Conservation (phyloP, 2,113 vertebrate species). For the Aspidoscelis tigris region DNA sequence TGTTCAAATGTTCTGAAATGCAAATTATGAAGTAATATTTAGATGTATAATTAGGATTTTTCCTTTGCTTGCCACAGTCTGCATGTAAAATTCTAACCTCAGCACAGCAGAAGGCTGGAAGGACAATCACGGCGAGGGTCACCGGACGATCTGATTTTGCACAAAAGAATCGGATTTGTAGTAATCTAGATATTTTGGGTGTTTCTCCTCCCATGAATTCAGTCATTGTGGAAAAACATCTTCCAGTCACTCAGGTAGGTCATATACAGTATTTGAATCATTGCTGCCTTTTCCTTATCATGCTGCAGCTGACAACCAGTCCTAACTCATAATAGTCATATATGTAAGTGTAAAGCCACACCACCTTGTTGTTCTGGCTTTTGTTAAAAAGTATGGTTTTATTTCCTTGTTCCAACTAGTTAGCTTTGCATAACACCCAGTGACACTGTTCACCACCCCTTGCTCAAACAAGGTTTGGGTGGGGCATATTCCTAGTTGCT, state of each 20-base stretch:
- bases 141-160: conserved; percentile 80
- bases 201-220: conserved; percentile 91
- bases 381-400: no score
- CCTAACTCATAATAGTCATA: no score
- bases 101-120: conserved; percentile 89
- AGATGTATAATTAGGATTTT: conserved; percentile 21
- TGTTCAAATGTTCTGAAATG: not conserved
- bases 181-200: conserved; percentile 84
- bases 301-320: not conserved
- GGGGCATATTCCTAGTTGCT: no score
- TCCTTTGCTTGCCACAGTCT: conserved; percentile 71
- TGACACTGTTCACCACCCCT: no score
- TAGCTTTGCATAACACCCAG: no score
- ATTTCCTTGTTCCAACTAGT: no score
- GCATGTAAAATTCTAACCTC: conserved; percentile 81
- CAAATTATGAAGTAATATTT: not conserved
- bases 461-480: no score
- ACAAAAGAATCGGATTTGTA: conserved; percentile 73
- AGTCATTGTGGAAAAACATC: conserved; percentile 92
- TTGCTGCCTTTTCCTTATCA: not conserved
- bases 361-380: no score
- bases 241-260: conserved; percentile 90
- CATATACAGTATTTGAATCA: not conserved
- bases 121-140: conserved; percentile 90
- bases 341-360: no score